Percentiles rank a stretch among this genome's conserved stretches.
Conservation (phyloP, 37 sponge, comb jelly and placozoan genomes). For the Agelas oroides region DNA sequence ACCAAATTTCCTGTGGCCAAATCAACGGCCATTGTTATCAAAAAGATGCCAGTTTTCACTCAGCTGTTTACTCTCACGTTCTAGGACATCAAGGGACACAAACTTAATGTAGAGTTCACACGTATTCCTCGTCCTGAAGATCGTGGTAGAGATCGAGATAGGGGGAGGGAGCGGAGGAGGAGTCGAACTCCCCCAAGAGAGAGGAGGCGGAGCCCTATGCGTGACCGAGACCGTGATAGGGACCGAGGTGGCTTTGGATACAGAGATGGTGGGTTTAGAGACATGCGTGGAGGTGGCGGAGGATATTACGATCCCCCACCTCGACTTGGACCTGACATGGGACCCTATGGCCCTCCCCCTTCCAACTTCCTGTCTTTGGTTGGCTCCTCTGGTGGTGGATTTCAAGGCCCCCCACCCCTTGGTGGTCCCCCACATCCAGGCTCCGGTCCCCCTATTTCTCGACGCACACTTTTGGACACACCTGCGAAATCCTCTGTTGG, state of each 20-base stretch:
- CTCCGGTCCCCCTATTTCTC: background rate
- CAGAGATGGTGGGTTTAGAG: background rate
- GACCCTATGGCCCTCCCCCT: constrained; percentile 23
- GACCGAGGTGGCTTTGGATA: constrained; percentile 8
- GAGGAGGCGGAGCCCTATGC: background rate
- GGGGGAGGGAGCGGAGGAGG: constrained; percentile 37
- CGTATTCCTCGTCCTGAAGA: constrained; percentile 31
- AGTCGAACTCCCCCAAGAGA: background rate
- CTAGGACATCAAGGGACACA: constrained; percentile 48
- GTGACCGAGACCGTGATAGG: constrained; percentile 24
- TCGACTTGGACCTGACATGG: background rate
- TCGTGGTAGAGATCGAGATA: constrained; percentile 12
- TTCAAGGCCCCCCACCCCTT: constrained; percentile 15
- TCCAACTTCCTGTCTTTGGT: background rate
- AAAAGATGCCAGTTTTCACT: background rate
- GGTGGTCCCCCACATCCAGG: constrained; percentile 24
- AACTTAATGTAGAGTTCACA: constrained; percentile 59
- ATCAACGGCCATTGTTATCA: background rate
- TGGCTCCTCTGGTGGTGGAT: background rate
- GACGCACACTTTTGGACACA: background rate
- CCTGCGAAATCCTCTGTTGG: background rate
- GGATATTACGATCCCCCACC: constrained; percentile 22
- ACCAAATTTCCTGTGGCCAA: no score
- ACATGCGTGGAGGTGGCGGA: background rate
- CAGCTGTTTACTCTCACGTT: no score